Base-by-base conservation (phyloP, 1,140 invertebrate genomes). In the Drosophila watanabei region DNA sequence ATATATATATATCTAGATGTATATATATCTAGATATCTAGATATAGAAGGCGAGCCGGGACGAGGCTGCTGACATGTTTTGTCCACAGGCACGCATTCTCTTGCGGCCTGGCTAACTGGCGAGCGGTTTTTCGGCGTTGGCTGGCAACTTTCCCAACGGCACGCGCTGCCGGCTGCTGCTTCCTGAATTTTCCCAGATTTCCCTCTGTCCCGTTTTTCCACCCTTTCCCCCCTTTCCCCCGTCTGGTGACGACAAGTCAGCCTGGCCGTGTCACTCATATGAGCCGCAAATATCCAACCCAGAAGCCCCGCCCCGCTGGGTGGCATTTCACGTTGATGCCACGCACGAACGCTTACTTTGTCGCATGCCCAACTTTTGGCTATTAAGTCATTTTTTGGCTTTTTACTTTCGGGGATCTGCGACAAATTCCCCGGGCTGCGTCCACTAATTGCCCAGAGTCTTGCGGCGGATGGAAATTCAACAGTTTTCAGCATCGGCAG, bases 321-420 rank as follows among this genome's bases (percentile, higher is more conserved):
- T 66, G 54, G 57, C 56, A 51, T 71, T 71, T 71, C 45, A 56
- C 61, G 63, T 69, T 66, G 80, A 69, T 89, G 86, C 85, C 85
- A 88, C 85, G 85, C 85, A 88, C 85, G 85, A 88, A 88, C 85
- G 85, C 85, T 88, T 85, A 88, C 85, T 89, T 89, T 89, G 85
- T 89, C 85, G 85, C 85, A 89, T 89, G 85, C 85, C 73, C 85
- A 89, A 89, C 85, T 89, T 89, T 90, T 85, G 86, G 85, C 85
- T 88, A 88, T 88, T 88, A 88, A 88, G 85, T 89, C 85, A 88
- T 88, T 88, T 89, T 89, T 89, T 89, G 86, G 86, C 86, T 90
- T 89, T 89, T 90, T 82, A 89, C 54, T 57, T 39, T 57, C 20
- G 35, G 28, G 35, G 75, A 89, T 89, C 84, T 89, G 75, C 85